phyloP scores from a whole-genome alignment of 2,797 vertebrate genomes.

The Periophthalmus magnuspinnatus region DNA sequence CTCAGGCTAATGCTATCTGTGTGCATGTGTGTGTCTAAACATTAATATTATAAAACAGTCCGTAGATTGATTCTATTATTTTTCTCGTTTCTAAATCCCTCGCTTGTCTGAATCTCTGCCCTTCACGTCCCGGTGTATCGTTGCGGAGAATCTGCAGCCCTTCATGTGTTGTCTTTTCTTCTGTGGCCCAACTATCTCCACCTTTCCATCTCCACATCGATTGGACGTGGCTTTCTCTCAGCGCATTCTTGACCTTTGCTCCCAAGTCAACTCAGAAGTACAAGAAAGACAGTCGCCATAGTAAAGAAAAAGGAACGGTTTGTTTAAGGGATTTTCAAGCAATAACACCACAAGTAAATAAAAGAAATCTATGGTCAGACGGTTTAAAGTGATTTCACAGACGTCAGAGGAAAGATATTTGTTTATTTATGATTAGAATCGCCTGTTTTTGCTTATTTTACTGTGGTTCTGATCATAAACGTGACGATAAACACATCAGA shows the following conservation, averaged over 20 bases:
- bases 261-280: slow-evolving; percentile 35
- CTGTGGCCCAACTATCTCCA: slow-evolving; percentile 49
- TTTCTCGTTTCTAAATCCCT: neutral
- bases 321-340: slow-evolving; percentile 40
- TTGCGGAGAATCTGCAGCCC: slow-evolving; percentile 46
- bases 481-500: too few species aligned
- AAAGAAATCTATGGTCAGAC: slow-evolving; percentile 37
- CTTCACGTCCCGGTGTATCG: slow-evolving; percentile 57
- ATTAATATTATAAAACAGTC: too few species aligned
- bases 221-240: slow-evolving; percentile 37
- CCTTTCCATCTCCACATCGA: slow-evolving; percentile 47
- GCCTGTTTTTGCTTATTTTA: neutral
- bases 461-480: neutral
- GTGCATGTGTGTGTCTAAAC: too few species aligned
- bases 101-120: slow-evolving; percentile 42
- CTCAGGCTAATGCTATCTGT: too few species aligned
- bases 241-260: slow-evolving; percentile 52
- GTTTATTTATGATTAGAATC: neutral
- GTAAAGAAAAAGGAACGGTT: slow-evolving; percentile 35
- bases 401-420: neutral
- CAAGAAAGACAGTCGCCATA: slow-evolving; percentile 37
- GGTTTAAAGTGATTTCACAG: neutral
- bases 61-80: neutral
- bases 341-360: neutral
- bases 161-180: slow-evolving; percentile 57